These are phyloP conservation scores for Camponotus fellah DNA, from an alignment of 2,888 invertebrate genomes.

Conservation along the genomic window DNA sequence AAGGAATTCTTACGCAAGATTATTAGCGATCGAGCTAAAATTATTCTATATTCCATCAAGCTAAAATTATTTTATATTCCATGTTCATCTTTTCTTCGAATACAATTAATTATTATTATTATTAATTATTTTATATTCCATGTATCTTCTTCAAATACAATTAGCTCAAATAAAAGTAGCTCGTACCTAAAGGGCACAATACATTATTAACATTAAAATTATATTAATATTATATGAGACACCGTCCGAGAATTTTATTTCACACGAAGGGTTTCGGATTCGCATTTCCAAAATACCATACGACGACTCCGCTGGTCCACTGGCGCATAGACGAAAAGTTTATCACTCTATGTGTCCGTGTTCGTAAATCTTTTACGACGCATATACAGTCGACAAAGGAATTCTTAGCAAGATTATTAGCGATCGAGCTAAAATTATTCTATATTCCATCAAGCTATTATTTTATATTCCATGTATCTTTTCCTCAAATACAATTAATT, in stretches of 20 bases:
- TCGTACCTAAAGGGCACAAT: neutral
- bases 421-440: neutral
- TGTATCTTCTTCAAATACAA: neutral
- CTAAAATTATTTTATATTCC: neutral
- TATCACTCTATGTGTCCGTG: slow-evolving; percentile 4
- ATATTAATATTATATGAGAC: too few relatives aligned
- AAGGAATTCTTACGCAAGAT: too few relatives aligned
- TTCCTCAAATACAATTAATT: neutral
- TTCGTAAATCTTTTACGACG: slow-evolving; percentile 2
- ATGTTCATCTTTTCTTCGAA: neutral
- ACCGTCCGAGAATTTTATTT: too few relatives aligned
- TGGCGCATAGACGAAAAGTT: neutral
- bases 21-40: neutral
- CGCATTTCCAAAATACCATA: too few relatives aligned
- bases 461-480: neutral
- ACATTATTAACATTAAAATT: too few relatives aligned
- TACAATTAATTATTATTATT: too few relatives aligned
- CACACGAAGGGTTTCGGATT: too few relatives aligned
- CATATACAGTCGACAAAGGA: neutral
- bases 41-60: neutral
- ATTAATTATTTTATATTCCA: too few relatives aligned
- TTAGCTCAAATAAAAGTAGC: neutral
- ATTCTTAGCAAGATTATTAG: too few relatives aligned
- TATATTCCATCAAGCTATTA: neutral
- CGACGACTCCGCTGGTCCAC: too few relatives aligned